Evolutionary conservation across 23 tunicate genomes (phyloP), one percentile per base, ranked within the genome.

Genomic region (Trididemnum miniatum): DNA sequence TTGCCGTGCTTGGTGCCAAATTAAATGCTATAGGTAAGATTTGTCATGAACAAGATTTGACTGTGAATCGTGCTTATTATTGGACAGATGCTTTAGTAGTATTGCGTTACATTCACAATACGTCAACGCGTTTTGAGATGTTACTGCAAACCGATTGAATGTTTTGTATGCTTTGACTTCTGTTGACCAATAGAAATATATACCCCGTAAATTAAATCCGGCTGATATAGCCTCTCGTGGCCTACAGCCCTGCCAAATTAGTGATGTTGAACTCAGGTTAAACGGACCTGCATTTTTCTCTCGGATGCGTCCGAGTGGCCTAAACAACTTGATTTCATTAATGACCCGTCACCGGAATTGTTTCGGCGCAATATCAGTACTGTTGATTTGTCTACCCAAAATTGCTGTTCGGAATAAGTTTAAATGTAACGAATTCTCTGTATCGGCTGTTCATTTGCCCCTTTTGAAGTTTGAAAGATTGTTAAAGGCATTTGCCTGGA

Each of bases 71-170:
- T 30, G 73, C n/a, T 1, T 2, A 1, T 31, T 65, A 22, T 34
- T 80, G 84, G 75, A n/a, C 52, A 9, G 84, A 82, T 66, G n/a
- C 79, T 20, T 30, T 29, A 3, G 65, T 39, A 2, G 79, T 82
- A 27, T n/a, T 82, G 32, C 65, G 51, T 20, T 82, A 71, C 27
- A 1, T 82, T 3, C 51, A 28, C 23, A 82, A 82, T 65, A 29
- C n/a, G 50, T 5, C 31, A 2, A 82, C 54, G 9, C 65, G 79
- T 1, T 82, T 71, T 82, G 24, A 69, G 4, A 71, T 34, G 4
- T 82, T 50, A 65, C 71, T 24, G 86, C 86, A 2, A 82, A 82
- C 50, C 54, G 84, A 32, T 4, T 80, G 2, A 31, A 72, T 23
- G 54, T 80, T 4, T 15, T 59, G n/a, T 35, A 79, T 20, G n/a